Conservation (phyloP, 2,888 invertebrate species). For the Idaea biselata region DNA sequence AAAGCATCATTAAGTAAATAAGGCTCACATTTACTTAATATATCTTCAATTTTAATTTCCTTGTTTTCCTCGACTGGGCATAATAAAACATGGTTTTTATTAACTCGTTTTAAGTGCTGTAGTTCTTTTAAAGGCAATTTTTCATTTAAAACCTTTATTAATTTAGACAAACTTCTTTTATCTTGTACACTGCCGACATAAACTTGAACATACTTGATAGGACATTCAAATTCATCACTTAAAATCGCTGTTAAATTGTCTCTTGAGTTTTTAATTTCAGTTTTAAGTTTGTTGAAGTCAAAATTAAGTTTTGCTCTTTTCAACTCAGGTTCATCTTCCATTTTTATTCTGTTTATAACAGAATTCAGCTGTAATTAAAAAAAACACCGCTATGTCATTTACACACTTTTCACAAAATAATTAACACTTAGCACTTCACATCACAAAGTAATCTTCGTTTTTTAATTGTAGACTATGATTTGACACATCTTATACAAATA, state of each 20-base stretch:
- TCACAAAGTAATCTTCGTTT: neutral
- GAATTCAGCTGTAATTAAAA: constrained; percentile 58
- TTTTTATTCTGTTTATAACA: constrained; percentile 8
- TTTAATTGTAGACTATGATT: too few species aligned
- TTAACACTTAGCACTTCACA: neutral
- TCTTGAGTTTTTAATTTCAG: constrained; percentile 38
- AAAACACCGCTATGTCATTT: constrained; percentile 60
- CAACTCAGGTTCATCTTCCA: constrained; percentile 39
- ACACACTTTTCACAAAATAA: constrained; percentile 14
- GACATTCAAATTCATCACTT: constrained; percentile 71
- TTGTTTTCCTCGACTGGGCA: constrained; percentile 58
- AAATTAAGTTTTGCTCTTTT: constrained; percentile 43
- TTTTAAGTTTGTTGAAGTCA: constrained; percentile 42
- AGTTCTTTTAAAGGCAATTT: constrained; percentile 81
- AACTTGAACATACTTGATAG: constrained; percentile 76
- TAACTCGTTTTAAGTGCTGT: constrained; percentile 87
- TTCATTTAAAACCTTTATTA: constrained; percentile 81
- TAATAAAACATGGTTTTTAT: constrained; percentile 79
- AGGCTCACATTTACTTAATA: constrained; percentile 63
- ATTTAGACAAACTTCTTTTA: constrained; percentile 81
- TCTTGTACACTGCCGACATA: constrained; percentile 82
- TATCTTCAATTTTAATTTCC: constrained; percentile 62
- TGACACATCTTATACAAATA: too few species aligned
- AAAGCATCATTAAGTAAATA: constrained; percentile 66
- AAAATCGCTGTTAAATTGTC: constrained; percentile 75